Conservation (phyloP, 1,140 invertebrate genomes). For the Cyclargus thomasi region DNA sequence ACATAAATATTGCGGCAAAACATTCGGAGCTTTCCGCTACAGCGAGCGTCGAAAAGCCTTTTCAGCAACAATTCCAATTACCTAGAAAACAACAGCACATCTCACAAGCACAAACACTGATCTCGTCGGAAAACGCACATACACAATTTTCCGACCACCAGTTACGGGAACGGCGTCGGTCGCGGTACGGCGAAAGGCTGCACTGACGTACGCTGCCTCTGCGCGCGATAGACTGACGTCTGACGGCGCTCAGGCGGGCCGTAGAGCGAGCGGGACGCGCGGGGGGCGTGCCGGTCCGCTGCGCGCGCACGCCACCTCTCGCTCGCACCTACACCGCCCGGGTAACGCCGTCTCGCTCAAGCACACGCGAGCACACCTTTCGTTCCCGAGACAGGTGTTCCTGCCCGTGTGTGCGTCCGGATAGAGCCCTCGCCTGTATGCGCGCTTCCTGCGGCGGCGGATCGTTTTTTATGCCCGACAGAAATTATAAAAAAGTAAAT, state of each 20-base stretch:
- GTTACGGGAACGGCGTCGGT: slow-evolving; percentile 69
- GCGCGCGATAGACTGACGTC: slow-evolving; percentile 67
- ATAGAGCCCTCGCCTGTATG: slow-evolving; percentile 49
- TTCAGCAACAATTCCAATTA: slow-evolving; percentile 56
- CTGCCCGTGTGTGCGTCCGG: slow-evolving; percentile 60
- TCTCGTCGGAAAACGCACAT: slow-evolving; percentile 71
- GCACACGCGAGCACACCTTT: slow-evolving; percentile 69
- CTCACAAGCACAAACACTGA: slow-evolving; percentile 71
- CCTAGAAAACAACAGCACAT: slow-evolving; percentile 74
- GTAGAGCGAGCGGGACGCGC: slow-evolving; percentile 64
- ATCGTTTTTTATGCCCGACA: slow-evolving; percentile 73
- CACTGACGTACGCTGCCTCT: slow-evolving; percentile 61
- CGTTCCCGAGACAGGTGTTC: slow-evolving; percentile 73
- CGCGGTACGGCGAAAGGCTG: slow-evolving; percentile 58
- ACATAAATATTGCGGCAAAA: slow-evolving; percentile 13
- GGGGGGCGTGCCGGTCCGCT: slow-evolving; percentile 63
- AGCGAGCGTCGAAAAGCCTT: slow-evolving; percentile 47
- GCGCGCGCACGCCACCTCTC: slow-evolving; percentile 62
- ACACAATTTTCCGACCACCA: slow-evolving; percentile 72
- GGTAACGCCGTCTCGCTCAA: slow-evolving; percentile 46
- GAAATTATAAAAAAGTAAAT: slow-evolving; percentile 75
- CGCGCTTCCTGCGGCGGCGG: slow-evolving; percentile 69
- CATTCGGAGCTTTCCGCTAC: slow-evolving; percentile 9
- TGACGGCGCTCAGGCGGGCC: slow-evolving; percentile 49
- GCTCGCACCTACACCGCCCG: slow-evolving; percentile 36